Evolutionary conservation across 1,140 invertebrate species (phyloP), one percentile per base, ranked within the genome.

Genomic region (Drosophila novamexicana): DNA sequence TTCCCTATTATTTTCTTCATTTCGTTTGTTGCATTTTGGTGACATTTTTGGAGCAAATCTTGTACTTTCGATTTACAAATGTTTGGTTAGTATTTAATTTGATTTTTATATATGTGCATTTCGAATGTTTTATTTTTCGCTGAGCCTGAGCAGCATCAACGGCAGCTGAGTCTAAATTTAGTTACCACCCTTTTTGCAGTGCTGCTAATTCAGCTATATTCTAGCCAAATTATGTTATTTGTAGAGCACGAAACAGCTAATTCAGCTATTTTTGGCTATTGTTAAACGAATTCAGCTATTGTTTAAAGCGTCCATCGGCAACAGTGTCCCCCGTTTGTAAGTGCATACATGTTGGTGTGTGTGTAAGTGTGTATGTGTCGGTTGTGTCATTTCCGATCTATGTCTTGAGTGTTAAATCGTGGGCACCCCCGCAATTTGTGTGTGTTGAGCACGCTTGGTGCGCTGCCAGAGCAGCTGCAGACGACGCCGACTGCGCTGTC

Each of bases 1-100:
- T 40, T 53, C 45, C 34, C 47, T 10, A 42, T 49, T 58, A 58
- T 52, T 18, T 36, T 45, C 16, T 57, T 52, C 64, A 37, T 64
- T 61, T 56, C 49, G 49, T 44, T 61, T 54, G 80, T 47, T 85
- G 77, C 85, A 84, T 70, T 88, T 68, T 77, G 59, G 79, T 79
- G 82, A 81, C 76, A 79, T 86, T 84, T 89, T 89, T 89, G 84
- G 84, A 89, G 73, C 74, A 85, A 67, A 57, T 45, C 63, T 64
- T 54, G 49, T 80, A 50, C 36, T 37, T 58, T 81, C 29, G 16
- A n/a, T 61, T 56, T 22, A 36, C 34, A 56, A 40, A 57, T 57
- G 45, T 39, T 45, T 59, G 53, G n/a, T 59, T 12, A 0, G 32
- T 39, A 53, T 76, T 79, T 66, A 54, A 77, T 86, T 73, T 53